Percentiles rank a stretch among this genome's conserved stretches.
Conservation (phyloP, 1,140 invertebrate genomes). For the Proctacanthus coquilletti region DNA sequence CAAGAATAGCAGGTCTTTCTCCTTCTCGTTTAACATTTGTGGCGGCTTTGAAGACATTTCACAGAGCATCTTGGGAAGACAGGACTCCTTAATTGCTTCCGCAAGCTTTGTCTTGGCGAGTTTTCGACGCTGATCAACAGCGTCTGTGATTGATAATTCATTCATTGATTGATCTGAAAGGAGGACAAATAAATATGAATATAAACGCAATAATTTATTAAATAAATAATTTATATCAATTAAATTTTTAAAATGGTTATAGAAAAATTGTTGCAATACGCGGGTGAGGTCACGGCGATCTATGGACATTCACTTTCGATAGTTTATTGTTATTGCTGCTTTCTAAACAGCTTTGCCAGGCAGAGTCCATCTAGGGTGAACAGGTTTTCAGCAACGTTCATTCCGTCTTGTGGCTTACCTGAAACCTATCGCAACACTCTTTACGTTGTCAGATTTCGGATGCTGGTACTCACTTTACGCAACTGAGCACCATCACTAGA, state of each 20-base stretch:
- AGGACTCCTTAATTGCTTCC: conserved; percentile 32
- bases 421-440: too few species aligned
- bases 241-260: background rate
- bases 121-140: conserved; percentile 12
- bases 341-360: too few species aligned
- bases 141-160: conserved; percentile 18
- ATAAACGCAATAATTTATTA: background rate
- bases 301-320: too few species aligned
- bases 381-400: too few species aligned
- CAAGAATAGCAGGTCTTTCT: conserved; percentile 47
- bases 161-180: conserved; percentile 21
- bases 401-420: too few species aligned
- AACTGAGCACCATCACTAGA: too few species aligned
- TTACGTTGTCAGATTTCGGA: too few species aligned
- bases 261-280: too few species aligned
- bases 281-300: too few species aligned
- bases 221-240: conserved; percentile 1
- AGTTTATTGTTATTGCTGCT: too few species aligned
- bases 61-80: conserved; percentile 61
- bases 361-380: too few species aligned
- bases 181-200: background rate
- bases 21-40: conserved; percentile 51
- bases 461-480: too few species aligned
- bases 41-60: conserved; percentile 48
- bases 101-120: conserved; percentile 17